Evolutionary conservation across 2,113 vertebrate genomes (phyloP).

Genomic region (Microtus montanus): DNA sequence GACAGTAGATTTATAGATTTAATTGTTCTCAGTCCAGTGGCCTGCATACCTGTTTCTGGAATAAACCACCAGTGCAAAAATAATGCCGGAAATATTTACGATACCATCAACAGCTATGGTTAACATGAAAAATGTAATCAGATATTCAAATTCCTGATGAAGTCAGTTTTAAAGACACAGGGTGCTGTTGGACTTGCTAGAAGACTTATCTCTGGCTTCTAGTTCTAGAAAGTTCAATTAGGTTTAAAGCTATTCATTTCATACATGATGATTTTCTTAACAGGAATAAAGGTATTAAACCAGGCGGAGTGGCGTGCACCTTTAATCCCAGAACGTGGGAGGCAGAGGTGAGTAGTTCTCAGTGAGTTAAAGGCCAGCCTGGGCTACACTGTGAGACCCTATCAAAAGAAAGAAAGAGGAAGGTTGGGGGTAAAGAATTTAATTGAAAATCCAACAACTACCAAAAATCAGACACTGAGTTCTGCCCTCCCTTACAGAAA

Average conservation of each 20-base stretch:
- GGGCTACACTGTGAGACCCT: background rate
- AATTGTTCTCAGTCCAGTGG: slow-evolving; percentile 27
- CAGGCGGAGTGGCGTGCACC: background rate
- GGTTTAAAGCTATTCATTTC: slow-evolving; percentile 30
- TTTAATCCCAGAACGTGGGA: background rate
- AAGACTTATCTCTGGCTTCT: background rate
- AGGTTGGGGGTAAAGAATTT: no score
- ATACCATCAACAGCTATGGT: background rate
- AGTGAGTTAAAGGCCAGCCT: background rate
- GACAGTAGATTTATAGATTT: slow-evolving; percentile 4
- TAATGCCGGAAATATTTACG: slow-evolving; percentile 33
- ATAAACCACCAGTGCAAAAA: slow-evolving; percentile 24
- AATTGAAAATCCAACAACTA: slow-evolving; percentile 14
- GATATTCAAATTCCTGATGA: slow-evolving; percentile 40
- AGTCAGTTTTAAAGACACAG: slow-evolving; percentile 57
- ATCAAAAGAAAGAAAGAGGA: background rate
- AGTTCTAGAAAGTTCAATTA: background rate
- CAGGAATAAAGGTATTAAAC: slow-evolving; percentile 10
- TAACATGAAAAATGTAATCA: slow-evolving; percentile 44
- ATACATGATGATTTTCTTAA: slow-evolving; percentile 41
- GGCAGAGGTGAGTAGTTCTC: background rate
- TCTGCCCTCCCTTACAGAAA: background rate
- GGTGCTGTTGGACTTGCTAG: background rate
- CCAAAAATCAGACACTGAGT: background rate
- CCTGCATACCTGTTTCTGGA: background rate